A percentile compares a stretch with the other conserved stretches of the same genome.
Evolutionary conservation across 2,888 invertebrate species (phyloP).

Genomic region (Aspidapion aeneum): DNA sequence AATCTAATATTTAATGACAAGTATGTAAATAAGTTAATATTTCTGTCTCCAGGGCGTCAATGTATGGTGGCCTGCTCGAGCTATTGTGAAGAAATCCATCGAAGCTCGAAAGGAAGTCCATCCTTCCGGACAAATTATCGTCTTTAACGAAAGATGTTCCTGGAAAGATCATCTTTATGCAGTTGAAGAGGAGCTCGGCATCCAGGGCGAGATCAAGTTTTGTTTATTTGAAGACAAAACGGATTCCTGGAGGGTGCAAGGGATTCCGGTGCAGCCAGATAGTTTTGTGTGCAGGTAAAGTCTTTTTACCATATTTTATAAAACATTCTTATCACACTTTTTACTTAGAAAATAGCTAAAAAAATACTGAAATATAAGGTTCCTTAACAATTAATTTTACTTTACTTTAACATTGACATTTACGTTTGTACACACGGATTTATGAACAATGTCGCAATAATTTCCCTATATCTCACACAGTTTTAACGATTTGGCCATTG

Average conservation of each 20-base stretch:
- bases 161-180: conserved; percentile 90
- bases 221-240: conserved; percentile 65
- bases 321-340: too few species aligned
- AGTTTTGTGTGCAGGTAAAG: conserved; percentile 68
- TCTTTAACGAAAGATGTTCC: conserved; percentile 69
- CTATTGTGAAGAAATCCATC: conserved; percentile 70
- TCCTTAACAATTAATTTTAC: too few species aligned
- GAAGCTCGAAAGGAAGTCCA: conserved; percentile 65
- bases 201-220: conserved; percentile 65
- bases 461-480: too few species aligned
- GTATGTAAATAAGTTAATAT: too few species aligned
- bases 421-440: too few species aligned
- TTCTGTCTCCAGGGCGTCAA: conserved; percentile 56
- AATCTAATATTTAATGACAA: too few species aligned
- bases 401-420: too few species aligned
- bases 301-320: not conserved
- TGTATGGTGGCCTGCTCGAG: conserved; percentile 85
- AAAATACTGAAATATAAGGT: too few species aligned
- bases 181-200: conserved; percentile 70
- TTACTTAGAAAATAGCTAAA: too few species aligned
- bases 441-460: too few species aligned
- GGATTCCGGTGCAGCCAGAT: conserved; percentile 67
- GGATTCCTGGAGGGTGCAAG: conserved; percentile 79
- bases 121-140: conserved; percentile 76
- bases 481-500: too few species aligned